Percentiles rank a stretch among this genome's conserved stretches.
These are phyloP conservation scores for Alectoris magna DNA, from an alignment of 2,797 vertebrate genomes.

Conservation along the genomic window DNA sequence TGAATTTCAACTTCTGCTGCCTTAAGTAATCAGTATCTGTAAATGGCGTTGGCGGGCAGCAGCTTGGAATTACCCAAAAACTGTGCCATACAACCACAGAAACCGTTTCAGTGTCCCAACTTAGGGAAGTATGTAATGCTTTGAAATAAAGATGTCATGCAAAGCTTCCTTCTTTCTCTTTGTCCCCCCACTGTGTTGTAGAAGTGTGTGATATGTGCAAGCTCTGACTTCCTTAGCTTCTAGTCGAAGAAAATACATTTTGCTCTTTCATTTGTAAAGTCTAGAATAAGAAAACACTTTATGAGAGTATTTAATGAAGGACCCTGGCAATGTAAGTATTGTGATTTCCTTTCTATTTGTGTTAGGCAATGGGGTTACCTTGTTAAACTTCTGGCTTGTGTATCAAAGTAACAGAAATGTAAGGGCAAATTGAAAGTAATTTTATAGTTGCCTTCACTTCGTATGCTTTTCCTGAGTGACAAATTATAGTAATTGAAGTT, in stretches of 20 bases:
- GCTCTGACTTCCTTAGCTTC: constrained; percentile 24
- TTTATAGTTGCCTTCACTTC: constrained; percentile 58
- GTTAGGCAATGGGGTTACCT: constrained; percentile 5
- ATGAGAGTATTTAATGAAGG: constrained; percentile 21
- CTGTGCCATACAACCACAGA: neutral
- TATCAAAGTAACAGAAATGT: neutral
- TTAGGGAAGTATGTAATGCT: neutral
- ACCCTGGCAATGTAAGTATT: constrained; percentile 53
- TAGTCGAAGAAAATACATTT: constrained; percentile 13
- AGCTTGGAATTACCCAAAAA: neutral
- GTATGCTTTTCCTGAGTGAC: constrained; percentile 26
- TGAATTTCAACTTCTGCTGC: neutral
- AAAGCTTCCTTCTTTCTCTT: neutral
- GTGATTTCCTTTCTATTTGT: constrained; percentile 31
- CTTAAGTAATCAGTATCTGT: neutral
- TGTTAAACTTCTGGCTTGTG: neutral
- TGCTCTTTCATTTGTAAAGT: constrained; percentile 35
- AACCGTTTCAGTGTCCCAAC: neutral
- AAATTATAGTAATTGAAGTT: constrained; percentile 50
- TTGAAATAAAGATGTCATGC: neutral
- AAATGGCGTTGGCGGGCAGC: neutral
- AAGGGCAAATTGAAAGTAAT: neutral
- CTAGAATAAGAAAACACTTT: constrained; percentile 35
- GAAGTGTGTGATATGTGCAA: neutral
- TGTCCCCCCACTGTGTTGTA: neutral